Percentiles rank a stretch among this genome's conserved stretches.
Evolutionary conservation across 2,888 invertebrate genomes (phyloP).

Genomic region (Germaria angustata): DNA sequence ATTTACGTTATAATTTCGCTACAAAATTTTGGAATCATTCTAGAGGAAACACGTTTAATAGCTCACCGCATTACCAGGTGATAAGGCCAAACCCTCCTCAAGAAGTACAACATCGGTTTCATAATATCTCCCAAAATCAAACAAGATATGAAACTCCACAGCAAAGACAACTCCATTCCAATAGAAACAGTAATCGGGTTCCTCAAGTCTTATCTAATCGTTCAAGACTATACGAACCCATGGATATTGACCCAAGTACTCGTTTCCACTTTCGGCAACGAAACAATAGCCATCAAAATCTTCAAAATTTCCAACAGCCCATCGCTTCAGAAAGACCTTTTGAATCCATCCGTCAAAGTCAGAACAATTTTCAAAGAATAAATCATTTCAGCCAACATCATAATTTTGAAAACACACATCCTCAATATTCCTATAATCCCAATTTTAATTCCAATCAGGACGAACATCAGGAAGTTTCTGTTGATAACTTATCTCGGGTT

Average conservation of each 20-base stretch:
- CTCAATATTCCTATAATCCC: neutral
- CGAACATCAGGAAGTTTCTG: neutral
- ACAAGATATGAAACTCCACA: neutral
- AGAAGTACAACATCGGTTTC: neutral
- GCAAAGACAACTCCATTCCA: neutral
- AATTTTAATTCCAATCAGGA: neutral
- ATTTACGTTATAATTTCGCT: constrained; percentile 42
- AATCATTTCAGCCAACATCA: neutral
- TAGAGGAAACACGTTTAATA: neutral
- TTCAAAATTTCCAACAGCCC: neutral
- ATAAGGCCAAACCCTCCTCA: neutral
- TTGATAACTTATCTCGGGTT: neutral
- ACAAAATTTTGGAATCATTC: constrained; percentile 16
- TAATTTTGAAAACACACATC: neutral
- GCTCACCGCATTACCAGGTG: constrained; percentile 8
- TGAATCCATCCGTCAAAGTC: neutral
- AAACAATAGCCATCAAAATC: constrained; percentile 8
- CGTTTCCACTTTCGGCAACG: constrained; percentile 11
- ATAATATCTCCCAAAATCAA: neutral
- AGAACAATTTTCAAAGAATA: too few relatives aligned
- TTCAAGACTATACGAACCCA: constrained; percentile 15
- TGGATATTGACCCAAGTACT: constrained; percentile 21
- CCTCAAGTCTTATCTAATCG: neutral
- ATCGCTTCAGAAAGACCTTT: neutral
- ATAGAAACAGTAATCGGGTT: neutral